Conservation (phyloP, 2,797 vertebrate genomes). For the Leuciscus waleckii region DNA sequence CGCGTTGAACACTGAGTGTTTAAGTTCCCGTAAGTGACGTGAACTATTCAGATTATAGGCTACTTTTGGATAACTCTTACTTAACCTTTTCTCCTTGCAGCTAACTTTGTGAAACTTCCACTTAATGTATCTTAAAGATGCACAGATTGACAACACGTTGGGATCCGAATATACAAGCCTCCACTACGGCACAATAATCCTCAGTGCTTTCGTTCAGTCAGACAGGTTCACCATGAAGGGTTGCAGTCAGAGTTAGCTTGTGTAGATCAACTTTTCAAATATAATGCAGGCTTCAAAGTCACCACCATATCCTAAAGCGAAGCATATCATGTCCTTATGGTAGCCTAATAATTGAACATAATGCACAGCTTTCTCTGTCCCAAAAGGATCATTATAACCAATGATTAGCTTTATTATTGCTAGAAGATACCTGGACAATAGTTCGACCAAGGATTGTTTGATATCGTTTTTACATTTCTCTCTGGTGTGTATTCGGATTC, state of each 20-base stretch:
- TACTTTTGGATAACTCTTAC: not conserved
- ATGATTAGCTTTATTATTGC: not conserved
- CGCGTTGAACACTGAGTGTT: not conserved
- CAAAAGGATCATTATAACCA: not conserved
- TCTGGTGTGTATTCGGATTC: not conserved
- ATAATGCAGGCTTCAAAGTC: not conserved
- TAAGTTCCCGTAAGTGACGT: not conserved
- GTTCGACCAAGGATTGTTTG: not conserved
- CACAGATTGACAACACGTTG: not conserved
- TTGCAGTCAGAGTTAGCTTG: not conserved
- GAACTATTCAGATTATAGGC: not conserved
- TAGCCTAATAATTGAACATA: not conserved
- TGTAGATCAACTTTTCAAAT: not conserved
- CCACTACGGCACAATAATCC: not conserved
- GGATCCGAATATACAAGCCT: not conserved
- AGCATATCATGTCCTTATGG: not conserved
- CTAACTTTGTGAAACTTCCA: not conserved
- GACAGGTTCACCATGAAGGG: not conserved
- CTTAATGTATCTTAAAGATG: not conserved
- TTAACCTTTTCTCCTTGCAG: not conserved
- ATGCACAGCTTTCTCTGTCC: not conserved
- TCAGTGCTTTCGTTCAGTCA: not conserved
- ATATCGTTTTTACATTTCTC: not conserved
- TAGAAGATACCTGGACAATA: not conserved
- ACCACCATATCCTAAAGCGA: not conserved